Evolutionary conservation across 2,797 vertebrate species (phyloP).

Genomic region (Eidolon dupreanum): DNA sequence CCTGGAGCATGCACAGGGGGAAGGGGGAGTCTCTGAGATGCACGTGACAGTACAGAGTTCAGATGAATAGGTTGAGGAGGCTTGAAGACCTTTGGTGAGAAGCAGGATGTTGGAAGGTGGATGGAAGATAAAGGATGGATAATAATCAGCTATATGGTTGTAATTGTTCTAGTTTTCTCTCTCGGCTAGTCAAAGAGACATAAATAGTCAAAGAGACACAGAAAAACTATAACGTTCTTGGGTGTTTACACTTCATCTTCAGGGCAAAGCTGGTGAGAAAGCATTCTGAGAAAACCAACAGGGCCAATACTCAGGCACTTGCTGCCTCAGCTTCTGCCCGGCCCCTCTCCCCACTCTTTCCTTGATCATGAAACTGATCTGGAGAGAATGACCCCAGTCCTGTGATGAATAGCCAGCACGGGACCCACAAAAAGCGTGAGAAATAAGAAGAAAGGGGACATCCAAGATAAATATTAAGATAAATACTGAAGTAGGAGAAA

Average conservation of each 20-base stretch:
- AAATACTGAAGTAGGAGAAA: background rate
- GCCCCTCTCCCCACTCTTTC: background rate
- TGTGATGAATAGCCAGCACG: background rate
- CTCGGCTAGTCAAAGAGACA: background rate
- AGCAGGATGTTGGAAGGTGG: background rate
- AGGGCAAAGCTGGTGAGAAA: background rate
- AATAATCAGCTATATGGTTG: rapidly evolving
- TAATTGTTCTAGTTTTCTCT: background rate
- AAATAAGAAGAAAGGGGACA: background rate
- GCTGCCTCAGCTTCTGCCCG: background rate
- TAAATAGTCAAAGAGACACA: background rate
- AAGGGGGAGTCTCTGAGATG: background rate
- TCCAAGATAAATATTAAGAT: background rate
- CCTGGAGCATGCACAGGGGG: rapidly evolving
- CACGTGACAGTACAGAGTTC: background rate
- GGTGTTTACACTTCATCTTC: background rate
- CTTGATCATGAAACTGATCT: background rate
- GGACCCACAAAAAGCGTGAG: background rate
- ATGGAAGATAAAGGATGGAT: background rate
- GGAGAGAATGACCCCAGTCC: background rate
- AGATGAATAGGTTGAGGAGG: background rate
- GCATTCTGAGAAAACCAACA: background rate
- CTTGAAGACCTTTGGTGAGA: background rate
- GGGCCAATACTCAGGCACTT: too few species aligned
- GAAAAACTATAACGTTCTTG: background rate